Conservation (phyloP, 2,113 vertebrate species). For the Pollachius pollachius region DNA sequence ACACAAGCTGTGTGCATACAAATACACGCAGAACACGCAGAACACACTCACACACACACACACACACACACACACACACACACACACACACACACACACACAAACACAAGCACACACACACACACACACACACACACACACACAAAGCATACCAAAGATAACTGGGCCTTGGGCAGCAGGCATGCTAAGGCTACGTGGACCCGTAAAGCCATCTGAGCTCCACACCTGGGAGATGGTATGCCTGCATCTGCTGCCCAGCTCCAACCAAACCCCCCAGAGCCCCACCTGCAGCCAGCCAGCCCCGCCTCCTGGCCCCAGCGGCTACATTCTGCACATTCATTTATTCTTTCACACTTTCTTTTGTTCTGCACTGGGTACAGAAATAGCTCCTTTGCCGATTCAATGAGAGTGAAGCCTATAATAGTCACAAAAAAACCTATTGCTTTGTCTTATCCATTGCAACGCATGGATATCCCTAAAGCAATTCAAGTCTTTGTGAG, state of each 20-base stretch:
- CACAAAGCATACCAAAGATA: slow-evolving; percentile 31
- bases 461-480: too few species aligned
- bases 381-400: too few species aligned
- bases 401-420: too few species aligned
- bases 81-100: slow-evolving; percentile 4
- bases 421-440: too few species aligned
- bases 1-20: too few species aligned
- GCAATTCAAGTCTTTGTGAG: too few species aligned
- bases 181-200: slow-evolving; percentile 57
- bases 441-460: too few species aligned
- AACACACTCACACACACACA: too few species aligned
- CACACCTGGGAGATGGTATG: slow-evolving; percentile 59
- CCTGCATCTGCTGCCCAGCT: slow-evolving; percentile 54
- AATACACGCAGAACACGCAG: too few species aligned
- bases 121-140: slow-evolving; percentile 16
- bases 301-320: neutral
- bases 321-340: neutral
- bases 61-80: neutral
- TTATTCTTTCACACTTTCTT: neutral
- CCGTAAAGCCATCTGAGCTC: slow-evolving; percentile 46
- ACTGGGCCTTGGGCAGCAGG: slow-evolving; percentile 40
- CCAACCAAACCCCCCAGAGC: slow-evolving; percentile 48
- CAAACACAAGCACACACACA: neutral
- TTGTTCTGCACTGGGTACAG: too few species aligned
- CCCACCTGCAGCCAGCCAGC: slow-evolving; percentile 51